Evolutionary conservation across 2,888 invertebrate genomes (phyloP).

Genomic region (Iselma pallidipennis): DNA sequence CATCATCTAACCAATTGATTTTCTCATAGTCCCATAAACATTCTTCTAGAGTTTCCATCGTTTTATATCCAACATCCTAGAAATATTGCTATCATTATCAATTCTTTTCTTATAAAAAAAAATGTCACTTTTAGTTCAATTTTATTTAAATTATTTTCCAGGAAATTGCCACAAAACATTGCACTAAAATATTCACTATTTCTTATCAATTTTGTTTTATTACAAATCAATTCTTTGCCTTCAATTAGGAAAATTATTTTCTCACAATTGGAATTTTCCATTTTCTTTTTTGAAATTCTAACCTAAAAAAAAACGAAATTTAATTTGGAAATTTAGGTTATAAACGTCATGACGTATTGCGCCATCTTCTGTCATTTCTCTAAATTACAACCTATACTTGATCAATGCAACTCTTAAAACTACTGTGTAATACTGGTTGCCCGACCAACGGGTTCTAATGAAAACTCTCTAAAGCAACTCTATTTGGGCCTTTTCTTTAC

Average conservation of each 20-base stretch:
- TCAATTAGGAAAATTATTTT: background rate
- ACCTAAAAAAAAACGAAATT: background rate
- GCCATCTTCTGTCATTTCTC: too few relatives aligned
- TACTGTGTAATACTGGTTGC: too few relatives aligned
- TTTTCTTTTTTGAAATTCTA: background rate
- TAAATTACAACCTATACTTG: too few relatives aligned
- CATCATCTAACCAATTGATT: background rate
- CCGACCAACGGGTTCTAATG: too few relatives aligned
- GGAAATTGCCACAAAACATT: background rate
- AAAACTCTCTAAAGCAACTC: too few relatives aligned
- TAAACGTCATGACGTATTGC: background rate
- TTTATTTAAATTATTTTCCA: background rate
- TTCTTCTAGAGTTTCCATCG: background rate
- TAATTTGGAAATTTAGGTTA: background rate
- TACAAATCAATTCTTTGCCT: background rate
- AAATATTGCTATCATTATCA: too few relatives aligned
- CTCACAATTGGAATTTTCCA: background rate
- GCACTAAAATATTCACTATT: conserved; percentile 1
- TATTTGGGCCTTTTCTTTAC: too few relatives aligned
- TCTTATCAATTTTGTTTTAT: background rate
- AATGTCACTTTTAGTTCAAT: background rate
- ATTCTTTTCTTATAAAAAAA: background rate
- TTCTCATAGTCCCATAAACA: background rate
- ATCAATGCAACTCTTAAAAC: too few relatives aligned
- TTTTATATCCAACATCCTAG: background rate